Conservation (phyloP, 2,113 vertebrate species). For the Lonchura striata region DNA sequence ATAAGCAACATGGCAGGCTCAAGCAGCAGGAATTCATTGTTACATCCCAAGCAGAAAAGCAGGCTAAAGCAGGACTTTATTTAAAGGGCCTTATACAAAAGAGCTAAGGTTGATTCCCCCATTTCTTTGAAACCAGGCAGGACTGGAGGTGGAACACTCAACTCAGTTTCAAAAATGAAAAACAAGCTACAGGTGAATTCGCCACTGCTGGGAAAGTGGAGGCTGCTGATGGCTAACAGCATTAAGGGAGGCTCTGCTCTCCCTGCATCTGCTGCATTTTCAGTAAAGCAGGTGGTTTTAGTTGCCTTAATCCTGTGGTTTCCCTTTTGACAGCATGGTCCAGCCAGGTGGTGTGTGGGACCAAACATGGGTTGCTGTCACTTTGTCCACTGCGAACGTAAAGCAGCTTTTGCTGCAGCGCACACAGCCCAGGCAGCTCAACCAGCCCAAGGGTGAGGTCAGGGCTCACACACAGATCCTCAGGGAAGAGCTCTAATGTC, state of each 20-base stretch:
- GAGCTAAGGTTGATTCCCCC: not conserved
- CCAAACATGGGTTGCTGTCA: not conserved
- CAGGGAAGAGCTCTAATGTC: not conserved
- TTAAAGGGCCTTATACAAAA: not conserved
- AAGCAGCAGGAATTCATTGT: not conserved
- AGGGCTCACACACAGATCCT: not conserved
- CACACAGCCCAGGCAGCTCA: not conserved
- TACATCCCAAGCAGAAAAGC: not conserved
- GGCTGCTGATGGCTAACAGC: not conserved
- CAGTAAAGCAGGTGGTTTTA: not conserved
- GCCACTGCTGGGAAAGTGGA: not conserved
- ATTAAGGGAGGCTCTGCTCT: not conserved
- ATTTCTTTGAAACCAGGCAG: not conserved
- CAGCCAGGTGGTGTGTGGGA: not conserved
- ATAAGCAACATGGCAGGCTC: constrained; percentile 3
- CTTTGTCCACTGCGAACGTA: not conserved
- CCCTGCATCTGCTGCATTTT: not conserved
- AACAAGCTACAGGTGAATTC: not conserved
- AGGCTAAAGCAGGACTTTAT: not conserved
- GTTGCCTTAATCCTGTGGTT: not conserved
- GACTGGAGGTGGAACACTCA: not conserved
- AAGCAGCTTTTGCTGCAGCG: not conserved
- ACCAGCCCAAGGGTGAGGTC: not conserved
- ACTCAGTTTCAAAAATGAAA: not conserved
- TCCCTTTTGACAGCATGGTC: not conserved